These are phyloP conservation scores for Eupithecia exiguata DNA, from an alignment of 2,888 invertebrate species.

Conservation along the genomic window DNA sequence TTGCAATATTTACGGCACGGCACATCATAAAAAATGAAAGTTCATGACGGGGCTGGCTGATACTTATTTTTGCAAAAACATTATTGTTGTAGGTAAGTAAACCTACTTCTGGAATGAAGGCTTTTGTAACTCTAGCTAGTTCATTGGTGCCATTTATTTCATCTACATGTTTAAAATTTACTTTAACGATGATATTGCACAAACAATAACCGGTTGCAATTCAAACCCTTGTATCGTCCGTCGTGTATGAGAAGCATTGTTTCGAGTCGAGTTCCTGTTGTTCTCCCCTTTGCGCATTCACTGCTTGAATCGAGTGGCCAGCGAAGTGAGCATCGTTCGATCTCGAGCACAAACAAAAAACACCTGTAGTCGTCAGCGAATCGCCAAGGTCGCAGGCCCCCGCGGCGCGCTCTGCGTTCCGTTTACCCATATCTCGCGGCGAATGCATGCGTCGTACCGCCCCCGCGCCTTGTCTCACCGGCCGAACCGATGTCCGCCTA, in stretches of 20 bases:
- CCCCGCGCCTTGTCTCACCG: conserved; percentile 74
- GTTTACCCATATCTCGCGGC: conserved; percentile 83
- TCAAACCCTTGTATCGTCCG: conserved; percentile 35
- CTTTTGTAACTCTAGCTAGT: not conserved
- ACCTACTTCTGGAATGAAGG: not conserved
- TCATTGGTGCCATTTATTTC: not conserved
- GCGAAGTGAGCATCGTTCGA: conserved; percentile 63
- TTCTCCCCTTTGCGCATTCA: conserved; percentile 56
- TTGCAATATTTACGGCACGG: conserved; percentile 45
- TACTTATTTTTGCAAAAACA: conserved; percentile 5
- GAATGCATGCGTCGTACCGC: conserved; percentile 73
- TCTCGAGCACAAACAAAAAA: conserved; percentile 79
- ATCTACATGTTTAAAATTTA: not conserved
- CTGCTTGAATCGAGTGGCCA: conserved; percentile 54
- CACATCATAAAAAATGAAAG: conserved; percentile 41
- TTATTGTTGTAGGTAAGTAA: not conserved
- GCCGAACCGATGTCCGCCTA: conserved; percentile 49
- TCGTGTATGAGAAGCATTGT: conserved; percentile 59
- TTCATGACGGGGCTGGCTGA: conserved; percentile 21
- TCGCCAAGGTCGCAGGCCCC: conserved; percentile 80
- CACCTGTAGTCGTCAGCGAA: conserved; percentile 82
- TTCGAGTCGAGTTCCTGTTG: conserved; percentile 69
- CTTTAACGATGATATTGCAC: conserved; percentile 12
- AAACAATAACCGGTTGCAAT: conserved; percentile 20
- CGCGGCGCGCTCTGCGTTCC: conserved; percentile 76